Evolutionary conservation across 1,140 invertebrate genomes (phyloP).

Genomic region (Papilio glaucus): DNA sequence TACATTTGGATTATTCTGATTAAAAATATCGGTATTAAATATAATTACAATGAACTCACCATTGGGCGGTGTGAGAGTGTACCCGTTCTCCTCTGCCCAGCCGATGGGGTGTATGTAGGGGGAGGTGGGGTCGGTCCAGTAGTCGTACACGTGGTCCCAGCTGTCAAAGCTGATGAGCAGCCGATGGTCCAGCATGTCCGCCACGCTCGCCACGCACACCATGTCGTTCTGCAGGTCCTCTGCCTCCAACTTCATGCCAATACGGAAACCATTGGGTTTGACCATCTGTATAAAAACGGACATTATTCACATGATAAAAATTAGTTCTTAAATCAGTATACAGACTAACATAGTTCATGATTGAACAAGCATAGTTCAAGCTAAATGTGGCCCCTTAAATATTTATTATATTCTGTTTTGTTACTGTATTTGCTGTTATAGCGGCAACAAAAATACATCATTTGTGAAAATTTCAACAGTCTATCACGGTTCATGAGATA

Average conservation of each 20-base stretch:
- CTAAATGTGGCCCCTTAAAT: too few relatives aligned
- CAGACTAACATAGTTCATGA: too few relatives aligned
- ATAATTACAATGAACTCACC: conserved; percentile 82
- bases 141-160: conserved; percentile 97
- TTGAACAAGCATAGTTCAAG: too few relatives aligned
- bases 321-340: too few relatives aligned
- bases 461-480: too few relatives aligned
- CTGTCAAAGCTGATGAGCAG: conserved; percentile 97
- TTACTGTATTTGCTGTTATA: too few relatives aligned
- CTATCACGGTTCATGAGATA: too few relatives aligned
- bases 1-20: too few relatives aligned
- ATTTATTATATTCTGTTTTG: too few relatives aligned
- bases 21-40: too few relatives aligned
- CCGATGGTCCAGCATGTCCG: conserved; percentile 92
- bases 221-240: conserved; percentile 94
- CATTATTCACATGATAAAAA: conserved; percentile 4
- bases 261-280: conserved; percentile 90
- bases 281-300: conserved; percentile 82
- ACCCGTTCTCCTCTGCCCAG: conserved; percentile 93
- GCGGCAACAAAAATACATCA: too few relatives aligned
- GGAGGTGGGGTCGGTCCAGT: conserved; percentile 95
- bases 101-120: conserved; percentile 97
- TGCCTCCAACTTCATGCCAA: conserved; percentile 97
- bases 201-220: conserved; percentile 95
- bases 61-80: conserved; percentile 93